phyloP scores from a whole-genome alignment of 1,140 invertebrate genomes.

The Bactericera cockerelli region DNA sequence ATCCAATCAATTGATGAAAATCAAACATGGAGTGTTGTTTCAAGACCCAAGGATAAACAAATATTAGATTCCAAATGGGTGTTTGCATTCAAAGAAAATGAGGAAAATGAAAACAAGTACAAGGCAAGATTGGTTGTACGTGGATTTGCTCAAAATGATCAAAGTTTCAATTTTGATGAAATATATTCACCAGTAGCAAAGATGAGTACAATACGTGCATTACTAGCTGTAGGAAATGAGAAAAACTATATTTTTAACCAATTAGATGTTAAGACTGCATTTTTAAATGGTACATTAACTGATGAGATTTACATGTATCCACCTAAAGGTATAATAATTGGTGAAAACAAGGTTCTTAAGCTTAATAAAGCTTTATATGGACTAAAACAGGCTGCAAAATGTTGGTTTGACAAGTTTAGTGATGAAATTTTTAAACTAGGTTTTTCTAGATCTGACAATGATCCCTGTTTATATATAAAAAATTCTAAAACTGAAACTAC shows the following conservation, averaged over 20 bases:
- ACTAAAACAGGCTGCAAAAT: conserved; percentile 23
- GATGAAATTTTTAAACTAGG: conserved; percentile 16
- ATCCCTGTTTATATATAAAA: conserved; percentile 17
- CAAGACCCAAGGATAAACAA: neutral
- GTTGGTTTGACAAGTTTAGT: conserved; percentile 22
- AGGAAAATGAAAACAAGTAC: conserved; percentile 8
- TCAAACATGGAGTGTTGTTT: neutral
- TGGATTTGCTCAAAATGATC: conserved; percentile 15
- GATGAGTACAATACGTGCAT: conserved; percentile 11
- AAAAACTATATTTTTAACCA: no score
- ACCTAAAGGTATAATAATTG: conserved; percentile 15
- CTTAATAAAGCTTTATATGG: conserved; percentile 25
- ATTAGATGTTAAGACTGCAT: no score
- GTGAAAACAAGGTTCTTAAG: conserved; percentile 20
- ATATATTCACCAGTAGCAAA: conserved; percentile 16
- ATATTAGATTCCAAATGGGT: neutral
- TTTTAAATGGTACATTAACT: no score
- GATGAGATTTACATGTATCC: no score
- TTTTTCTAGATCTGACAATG: conserved; percentile 16
- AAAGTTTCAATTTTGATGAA: conserved; percentile 14
- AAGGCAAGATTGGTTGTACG: conserved; percentile 19
- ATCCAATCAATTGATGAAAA: neutral
- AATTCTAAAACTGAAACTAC: conserved; percentile 6
- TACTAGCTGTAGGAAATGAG: conserved; percentile 8
- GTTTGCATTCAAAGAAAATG: conserved; percentile 3